Evolutionary conservation across 2,888 invertebrate species (phyloP).

Genomic region (Parthenolecanium corni): DNA sequence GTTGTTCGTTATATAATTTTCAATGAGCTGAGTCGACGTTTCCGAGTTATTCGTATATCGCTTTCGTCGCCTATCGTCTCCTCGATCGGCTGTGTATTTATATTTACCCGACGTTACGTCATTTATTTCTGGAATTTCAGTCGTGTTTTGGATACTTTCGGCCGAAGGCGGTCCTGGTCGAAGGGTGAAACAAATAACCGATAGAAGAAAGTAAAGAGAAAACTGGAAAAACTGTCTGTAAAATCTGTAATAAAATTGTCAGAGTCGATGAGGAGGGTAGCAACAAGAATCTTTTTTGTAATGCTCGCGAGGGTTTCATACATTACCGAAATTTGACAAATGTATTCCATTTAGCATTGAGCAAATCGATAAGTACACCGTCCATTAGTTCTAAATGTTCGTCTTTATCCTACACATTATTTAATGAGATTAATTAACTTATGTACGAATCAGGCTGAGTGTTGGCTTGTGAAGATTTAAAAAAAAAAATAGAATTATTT

Average conservation of each 20-base stretch:
- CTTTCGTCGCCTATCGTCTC: neutral
- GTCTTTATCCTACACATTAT: slow-evolving; percentile 86
- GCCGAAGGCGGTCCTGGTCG: slow-evolving; percentile 60
- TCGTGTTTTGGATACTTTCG: slow-evolving; percentile 21
- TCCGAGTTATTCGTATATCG: neutral
- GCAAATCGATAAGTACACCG: slow-evolving; percentile 80
- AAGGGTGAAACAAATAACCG: slow-evolving; percentile 74
- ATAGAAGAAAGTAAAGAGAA: slow-evolving; percentile 77
- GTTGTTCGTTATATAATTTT: no score
- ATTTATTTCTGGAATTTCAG: slow-evolving; percentile 9
- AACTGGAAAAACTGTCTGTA: slow-evolving; percentile 86
- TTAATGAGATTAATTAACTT: slow-evolving; percentile 33
- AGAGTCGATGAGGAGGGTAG: neutral
- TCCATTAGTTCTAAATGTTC: slow-evolving; percentile 92
- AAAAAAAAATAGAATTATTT: no score
- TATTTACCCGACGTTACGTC: neutral
- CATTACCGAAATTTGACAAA: slow-evolving; percentile 68
- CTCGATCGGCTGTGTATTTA: neutral
- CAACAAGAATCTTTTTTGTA: neutral
- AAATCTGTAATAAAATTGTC: slow-evolving; percentile 50
- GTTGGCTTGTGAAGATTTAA: no score
- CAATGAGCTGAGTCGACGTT: neutral
- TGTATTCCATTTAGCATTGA: slow-evolving; percentile 96
- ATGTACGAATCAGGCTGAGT: no score
- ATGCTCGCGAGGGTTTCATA: neutral